These are phyloP conservation scores for Taenioides sp. DNA, from an alignment of 2,797 vertebrate genomes.

Conservation along the genomic window DNA sequence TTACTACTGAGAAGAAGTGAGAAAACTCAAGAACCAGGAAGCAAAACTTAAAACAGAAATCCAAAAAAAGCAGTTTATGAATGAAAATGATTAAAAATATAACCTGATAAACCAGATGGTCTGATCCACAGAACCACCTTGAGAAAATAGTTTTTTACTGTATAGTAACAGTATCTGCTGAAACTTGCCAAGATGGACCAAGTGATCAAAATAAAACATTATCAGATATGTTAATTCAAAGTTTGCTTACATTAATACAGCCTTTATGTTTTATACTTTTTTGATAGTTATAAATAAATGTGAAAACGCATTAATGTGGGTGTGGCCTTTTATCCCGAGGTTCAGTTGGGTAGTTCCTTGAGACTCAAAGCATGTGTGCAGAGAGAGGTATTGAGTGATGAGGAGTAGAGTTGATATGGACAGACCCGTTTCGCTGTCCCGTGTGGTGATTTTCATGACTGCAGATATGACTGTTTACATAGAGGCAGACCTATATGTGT, in stretches of 20 bases:
- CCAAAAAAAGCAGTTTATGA: background rate
- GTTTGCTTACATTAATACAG: background rate
- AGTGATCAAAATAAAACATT: background rate
- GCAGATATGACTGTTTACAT: slow-evolving; percentile 47
- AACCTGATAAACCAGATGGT: background rate
- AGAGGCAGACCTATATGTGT: slow-evolving; percentile 16
- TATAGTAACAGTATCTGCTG: background rate
- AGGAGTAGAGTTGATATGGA: slow-evolving; percentile 11
- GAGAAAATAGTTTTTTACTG: background rate
- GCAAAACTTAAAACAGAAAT: background rate
- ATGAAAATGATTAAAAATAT: background rate
- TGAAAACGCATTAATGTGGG: slow-evolving; percentile 3
- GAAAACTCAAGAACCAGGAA: background rate
- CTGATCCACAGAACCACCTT: slow-evolving; percentile 4
- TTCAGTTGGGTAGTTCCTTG: background rate
- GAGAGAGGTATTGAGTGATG: slow-evolving; percentile 10
- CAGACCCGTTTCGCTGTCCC: slow-evolving; percentile 27
- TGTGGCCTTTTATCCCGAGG: background rate
- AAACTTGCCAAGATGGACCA: background rate
- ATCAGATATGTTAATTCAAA: background rate
- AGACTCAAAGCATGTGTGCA: background rate
- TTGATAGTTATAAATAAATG: background rate
- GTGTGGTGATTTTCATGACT: slow-evolving; percentile 32
- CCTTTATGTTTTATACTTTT: background rate
- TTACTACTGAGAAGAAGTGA: background rate